Conservation (phyloP, 1,140 invertebrate genomes). For the Bombus fervidus region DNA sequence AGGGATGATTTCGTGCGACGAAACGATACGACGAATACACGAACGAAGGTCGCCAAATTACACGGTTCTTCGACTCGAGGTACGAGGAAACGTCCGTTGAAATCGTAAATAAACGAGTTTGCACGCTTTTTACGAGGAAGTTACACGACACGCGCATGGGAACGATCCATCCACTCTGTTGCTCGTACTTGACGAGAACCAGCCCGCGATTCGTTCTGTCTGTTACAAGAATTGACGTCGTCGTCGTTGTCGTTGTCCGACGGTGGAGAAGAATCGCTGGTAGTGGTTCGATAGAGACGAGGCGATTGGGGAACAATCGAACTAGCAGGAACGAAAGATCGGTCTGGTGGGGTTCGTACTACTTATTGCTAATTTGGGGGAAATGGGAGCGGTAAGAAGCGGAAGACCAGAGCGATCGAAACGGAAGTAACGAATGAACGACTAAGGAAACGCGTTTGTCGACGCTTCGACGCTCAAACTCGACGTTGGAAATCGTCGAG, state of each 20-base stretch:
- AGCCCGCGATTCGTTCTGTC: conserved; percentile 12
- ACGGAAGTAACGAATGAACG: neutral
- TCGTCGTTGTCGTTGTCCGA: neutral
- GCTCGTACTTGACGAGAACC: no score
- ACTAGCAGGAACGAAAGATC: no score
- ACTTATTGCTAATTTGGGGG: no score
- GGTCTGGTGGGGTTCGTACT: no score
- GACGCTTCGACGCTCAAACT: neutral
- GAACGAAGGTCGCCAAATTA: neutral
- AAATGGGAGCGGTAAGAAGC: no score
- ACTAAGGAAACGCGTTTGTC: neutral
- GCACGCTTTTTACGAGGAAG: neutral
- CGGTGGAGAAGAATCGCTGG: neutral
- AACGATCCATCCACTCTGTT: neutral
- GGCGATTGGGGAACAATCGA: neutral
- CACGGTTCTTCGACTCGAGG: neutral
- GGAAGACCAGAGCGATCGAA: no score
- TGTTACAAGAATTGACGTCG: conserved; percentile 25
- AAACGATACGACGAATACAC: neutral
- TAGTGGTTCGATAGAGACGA: neutral
- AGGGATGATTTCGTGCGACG: neutral
- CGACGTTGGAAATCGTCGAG: neutral
- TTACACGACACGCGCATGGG: neutral
- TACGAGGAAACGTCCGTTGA: no score
- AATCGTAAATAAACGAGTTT: neutral